Percentiles rank a stretch among this genome's conserved stretches.
These are phyloP conservation scores for Drosophila nigromelanica DNA, from an alignment of 1,140 invertebrate species.

Conservation along the genomic window DNA sequence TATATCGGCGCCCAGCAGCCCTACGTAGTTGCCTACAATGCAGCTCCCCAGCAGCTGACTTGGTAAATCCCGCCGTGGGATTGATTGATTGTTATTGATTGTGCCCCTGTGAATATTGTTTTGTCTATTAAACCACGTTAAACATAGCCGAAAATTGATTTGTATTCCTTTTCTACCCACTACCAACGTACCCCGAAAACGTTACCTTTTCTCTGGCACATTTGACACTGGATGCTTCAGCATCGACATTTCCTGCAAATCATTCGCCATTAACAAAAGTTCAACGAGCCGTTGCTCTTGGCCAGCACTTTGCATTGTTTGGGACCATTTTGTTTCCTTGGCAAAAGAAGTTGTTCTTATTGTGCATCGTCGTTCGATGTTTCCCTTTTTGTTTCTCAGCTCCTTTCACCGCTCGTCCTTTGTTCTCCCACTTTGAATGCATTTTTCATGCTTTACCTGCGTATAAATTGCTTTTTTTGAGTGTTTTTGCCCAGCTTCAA, in stretches of 20 bases:
- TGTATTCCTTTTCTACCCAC: neutral
- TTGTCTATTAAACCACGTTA: conserved; percentile 25
- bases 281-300: conserved; percentile 14
- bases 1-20: conserved; percentile 60
- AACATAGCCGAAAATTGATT: conserved; percentile 1
- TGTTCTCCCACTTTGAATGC: conserved; percentile 16
- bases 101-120: conserved; percentile 1
- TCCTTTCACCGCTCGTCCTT: conserved; percentile 9
- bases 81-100: conserved; percentile 25
- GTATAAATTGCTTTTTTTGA: conserved; percentile 3
- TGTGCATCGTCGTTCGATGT: conserved; percentile 19
- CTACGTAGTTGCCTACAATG: conserved; percentile 57
- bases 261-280: conserved; percentile 54
- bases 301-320: conserved; percentile 35
- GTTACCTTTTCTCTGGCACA: neutral
- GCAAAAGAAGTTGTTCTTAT: conserved; percentile 23
- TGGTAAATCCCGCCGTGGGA: conserved; percentile 36
- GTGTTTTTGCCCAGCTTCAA: neutral
- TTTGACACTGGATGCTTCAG: conserved; percentile 23
- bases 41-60: conserved; percentile 52
- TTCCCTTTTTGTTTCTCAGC: neutral
- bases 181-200: too few species aligned
- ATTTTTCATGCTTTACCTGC: conserved; percentile 15
- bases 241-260: conserved; percentile 43
- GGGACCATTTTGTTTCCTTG: conserved; percentile 26